phyloP scores from a whole-genome alignment of 2,797 vertebrate species.

The Glyptemys insculpta region DNA sequence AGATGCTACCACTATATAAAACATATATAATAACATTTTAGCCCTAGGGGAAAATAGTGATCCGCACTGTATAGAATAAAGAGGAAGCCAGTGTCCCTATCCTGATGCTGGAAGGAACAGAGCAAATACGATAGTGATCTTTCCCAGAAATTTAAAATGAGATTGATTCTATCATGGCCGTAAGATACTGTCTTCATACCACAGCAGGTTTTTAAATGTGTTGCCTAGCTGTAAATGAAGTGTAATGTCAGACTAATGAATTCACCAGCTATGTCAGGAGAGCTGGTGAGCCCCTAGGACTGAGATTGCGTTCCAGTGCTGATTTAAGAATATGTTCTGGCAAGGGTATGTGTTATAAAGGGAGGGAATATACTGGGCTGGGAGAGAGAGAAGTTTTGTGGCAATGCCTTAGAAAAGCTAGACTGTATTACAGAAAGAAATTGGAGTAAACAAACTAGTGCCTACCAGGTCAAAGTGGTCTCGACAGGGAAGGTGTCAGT shows the following conservation, averaged over 20 bases:
- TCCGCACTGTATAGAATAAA: constrained; percentile 39
- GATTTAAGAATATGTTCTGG: constrained; percentile 1
- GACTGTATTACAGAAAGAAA: background rate
- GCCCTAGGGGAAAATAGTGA: constrained; percentile 57
- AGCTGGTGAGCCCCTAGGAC: background rate
- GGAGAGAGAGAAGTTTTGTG: background rate
- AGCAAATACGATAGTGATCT: constrained; percentile 39
- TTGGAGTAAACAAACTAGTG: background rate
- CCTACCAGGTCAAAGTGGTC: background rate
- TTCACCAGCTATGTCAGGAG: background rate
- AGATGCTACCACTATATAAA: constrained; percentile 15
- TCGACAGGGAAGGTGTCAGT: background rate
- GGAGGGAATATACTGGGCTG: constrained; percentile 5
- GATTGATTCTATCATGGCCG: constrained; percentile 38
- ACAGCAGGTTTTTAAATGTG: constrained; percentile 35
- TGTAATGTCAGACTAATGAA: background rate
- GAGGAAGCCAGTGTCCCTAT: constrained; percentile 52
- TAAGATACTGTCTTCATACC: background rate
- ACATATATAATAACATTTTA: constrained; percentile 49
- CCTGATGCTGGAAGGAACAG: constrained; percentile 44
- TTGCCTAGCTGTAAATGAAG: background rate
- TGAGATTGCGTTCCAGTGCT: background rate
- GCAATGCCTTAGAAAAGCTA: background rate
- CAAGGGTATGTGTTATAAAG: background rate
- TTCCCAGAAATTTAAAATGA: constrained; percentile 64